Evolutionary conservation across 1,140 invertebrate species (phyloP), one percentile per base, ranked within the genome.

Genomic region (Panulirus ornatus): DNA sequence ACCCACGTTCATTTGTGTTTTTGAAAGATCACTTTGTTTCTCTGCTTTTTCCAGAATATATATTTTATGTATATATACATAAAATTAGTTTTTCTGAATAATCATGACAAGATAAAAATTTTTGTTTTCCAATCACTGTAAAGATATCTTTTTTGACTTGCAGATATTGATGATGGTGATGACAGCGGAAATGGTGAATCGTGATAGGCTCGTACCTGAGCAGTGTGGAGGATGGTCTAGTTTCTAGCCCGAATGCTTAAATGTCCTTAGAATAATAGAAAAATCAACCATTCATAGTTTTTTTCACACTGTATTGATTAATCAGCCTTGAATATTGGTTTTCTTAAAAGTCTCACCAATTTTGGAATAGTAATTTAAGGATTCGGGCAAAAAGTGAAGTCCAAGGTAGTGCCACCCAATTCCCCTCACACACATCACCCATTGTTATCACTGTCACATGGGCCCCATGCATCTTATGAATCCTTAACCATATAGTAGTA

Each of bases 181-280:
- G 97, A 97, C 93, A 96, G 97, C 94, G 96, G 97, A 93, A 97
- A 97, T 93, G 96, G 96, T 58, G 96, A 97, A 93, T 95, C 95
- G 94, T 95, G 95, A 95, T 93, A 93, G 92, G 78, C 76, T 92
- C 54, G 91, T 84, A 47, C n/a, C 42, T 16, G 81, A 75, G 38
- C 11, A 54, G 36, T 38, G 27, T 58, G 36, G 40, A 47, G 54
- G 44, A 38, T 44, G 38, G 63, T 51, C 47, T 82, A 78, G 73
- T 87, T 78, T n/a, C 54, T 36, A 54, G 73, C 85, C 76, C 85
- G 85, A 87, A 78, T 87, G 85, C 85, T 87, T 87, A 87, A 84
- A 84, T 66, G 70, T 84, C 66, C 75, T 36, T 78, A 87, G 63
- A 78, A 54, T 51, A 87, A 78, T 78, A 87, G 73, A 78, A 66